Evolutionary conservation across 2,797 vertebrate genomes (phyloP).

Genomic region (Myotis planiceps): DNA sequence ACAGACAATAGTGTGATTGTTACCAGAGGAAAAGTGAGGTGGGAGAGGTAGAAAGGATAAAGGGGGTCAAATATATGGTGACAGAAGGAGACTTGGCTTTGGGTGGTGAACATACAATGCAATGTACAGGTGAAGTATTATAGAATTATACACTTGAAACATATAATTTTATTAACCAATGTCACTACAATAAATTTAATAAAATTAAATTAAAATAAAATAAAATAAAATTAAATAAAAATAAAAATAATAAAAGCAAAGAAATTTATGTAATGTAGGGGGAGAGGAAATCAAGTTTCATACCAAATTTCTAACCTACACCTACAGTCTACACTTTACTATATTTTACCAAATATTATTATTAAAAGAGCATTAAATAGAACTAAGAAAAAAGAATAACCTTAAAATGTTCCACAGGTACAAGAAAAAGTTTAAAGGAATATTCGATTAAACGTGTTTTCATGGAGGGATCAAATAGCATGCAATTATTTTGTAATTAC

Average conservation of each 20-base stretch:
- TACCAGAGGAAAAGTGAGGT: not conserved
- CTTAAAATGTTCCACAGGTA: not conserved
- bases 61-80: not conserved
- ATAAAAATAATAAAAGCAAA: not conserved
- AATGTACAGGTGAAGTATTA: not conserved
- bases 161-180: not conserved
- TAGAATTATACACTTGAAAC: not conserved
- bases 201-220: not conserved
- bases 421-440: constrained; percentile 44
- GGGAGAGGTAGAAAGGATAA: not conserved
- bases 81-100: not conserved
- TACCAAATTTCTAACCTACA: not conserved
- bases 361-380: not conserved
- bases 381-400: not conserved
- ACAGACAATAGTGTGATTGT: not conserved
- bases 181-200: not conserved
- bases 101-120: not conserved
- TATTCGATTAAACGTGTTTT: constrained; percentile 60
- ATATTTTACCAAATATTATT: constrained; percentile 44
- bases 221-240: not conserved
- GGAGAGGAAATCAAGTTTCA: not conserved
- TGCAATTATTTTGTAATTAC: constrained; percentile 62
- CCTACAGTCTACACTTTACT: not conserved
- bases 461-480: constrained; percentile 54
- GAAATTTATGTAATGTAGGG: not conserved